A percentile compares a stretch with the other conserved stretches of the same genome.
These are phyloP conservation scores for Lemur catta DNA, from an alignment of 2,797 vertebrate species.

Conservation along the genomic window DNA sequence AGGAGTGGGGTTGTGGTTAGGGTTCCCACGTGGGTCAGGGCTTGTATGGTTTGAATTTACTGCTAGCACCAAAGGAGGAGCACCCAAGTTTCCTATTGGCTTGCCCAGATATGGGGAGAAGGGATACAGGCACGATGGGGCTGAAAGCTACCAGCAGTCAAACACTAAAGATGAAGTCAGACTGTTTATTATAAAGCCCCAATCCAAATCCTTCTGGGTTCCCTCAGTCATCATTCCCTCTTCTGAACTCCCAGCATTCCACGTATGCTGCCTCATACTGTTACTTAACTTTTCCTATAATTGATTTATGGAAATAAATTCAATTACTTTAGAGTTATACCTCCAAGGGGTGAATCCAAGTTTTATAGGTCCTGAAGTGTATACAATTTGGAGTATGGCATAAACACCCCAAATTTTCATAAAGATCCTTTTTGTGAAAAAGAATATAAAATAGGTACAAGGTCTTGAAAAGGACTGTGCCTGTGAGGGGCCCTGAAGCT, in stretches of 20 bases:
- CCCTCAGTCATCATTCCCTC: not conserved
- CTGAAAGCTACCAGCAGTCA: not conserved
- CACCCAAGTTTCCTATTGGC: not conserved
- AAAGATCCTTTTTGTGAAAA: not conserved
- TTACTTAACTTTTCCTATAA: not conserved
- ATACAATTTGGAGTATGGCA: not conserved
- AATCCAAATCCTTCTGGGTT: not conserved
- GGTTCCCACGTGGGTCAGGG: not conserved
- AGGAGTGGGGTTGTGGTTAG: not conserved
- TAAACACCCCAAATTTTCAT: not conserved
- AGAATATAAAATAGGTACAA: not conserved
- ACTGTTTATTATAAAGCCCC: not conserved
- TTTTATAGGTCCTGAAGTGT: slow-evolving; percentile 1
- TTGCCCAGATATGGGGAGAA: not conserved
- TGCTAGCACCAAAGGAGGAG: not conserved
- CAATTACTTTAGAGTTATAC: slow-evolving; percentile 23
- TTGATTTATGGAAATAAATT: slow-evolving; percentile 7
- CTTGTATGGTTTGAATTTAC: not conserved
- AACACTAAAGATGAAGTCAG: not conserved
- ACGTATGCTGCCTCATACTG: not conserved
- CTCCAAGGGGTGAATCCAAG: not conserved
- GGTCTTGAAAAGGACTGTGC: not conserved
- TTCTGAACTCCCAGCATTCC: not conserved
- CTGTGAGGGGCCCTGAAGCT: not conserved
- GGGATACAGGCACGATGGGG: not conserved